phyloP scores from a whole-genome alignment of 2,797 vertebrate species.

The Dendrocincla tyrannina region DNA sequence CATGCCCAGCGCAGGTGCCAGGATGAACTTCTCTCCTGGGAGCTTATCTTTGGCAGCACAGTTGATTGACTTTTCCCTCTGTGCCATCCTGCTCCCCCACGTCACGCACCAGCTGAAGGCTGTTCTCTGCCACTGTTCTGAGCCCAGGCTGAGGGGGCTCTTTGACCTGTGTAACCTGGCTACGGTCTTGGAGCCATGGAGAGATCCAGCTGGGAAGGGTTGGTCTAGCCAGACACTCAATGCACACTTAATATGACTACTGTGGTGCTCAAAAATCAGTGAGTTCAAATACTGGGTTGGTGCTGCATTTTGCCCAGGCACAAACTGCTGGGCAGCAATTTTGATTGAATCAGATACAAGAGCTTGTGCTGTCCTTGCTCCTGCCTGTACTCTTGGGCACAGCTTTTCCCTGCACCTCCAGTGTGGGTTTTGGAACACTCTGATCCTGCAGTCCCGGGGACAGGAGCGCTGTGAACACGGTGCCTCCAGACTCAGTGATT shows the following conservation, averaged over 20 bases:
- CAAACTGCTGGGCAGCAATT: background rate
- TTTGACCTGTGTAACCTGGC: background rate
- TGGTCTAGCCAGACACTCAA: background rate
- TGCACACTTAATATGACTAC: fast-evolving
- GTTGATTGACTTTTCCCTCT: background rate
- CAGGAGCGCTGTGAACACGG: background rate
- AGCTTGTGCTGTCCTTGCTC: background rate
- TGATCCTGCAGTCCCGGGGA: background rate
- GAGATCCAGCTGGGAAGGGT: background rate
- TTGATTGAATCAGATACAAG: background rate
- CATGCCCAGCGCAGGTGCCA: background rate
- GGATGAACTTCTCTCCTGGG: background rate
- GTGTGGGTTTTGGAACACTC: background rate
- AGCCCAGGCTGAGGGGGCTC: background rate
- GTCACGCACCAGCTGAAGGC: background rate
- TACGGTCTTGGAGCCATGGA: fast-evolving
- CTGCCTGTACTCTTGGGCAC: background rate
- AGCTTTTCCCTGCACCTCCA: background rate
- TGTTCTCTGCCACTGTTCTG: background rate
- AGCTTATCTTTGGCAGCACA: background rate
- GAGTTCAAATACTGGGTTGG: background rate
- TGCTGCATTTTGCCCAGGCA: background rate
- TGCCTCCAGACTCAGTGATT: background rate
- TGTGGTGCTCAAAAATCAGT: too few relatives aligned
- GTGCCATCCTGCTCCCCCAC: background rate